These are phyloP conservation scores for Sphaeramia orbicularis DNA, from an alignment of 2,797 vertebrate species.

Conservation along the genomic window DNA sequence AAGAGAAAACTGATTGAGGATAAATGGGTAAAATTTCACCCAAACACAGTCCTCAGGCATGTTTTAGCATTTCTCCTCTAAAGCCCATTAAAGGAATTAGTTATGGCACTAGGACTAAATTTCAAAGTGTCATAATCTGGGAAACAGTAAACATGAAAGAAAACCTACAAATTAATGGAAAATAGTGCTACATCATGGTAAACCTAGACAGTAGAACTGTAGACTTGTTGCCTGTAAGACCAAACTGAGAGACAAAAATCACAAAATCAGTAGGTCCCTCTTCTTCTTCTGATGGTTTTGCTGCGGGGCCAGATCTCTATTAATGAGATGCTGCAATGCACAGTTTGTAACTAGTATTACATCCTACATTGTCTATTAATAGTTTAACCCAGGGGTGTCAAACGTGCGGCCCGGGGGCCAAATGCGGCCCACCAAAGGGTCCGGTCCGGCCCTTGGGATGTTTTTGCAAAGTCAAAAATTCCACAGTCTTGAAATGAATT, in stretches of 20 bases:
- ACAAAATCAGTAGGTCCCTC: fast-evolving
- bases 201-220: fast-evolving
- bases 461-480: too few relatives aligned
- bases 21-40: fast-evolving
- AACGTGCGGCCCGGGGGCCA: too few relatives aligned
- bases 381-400: too few relatives aligned
- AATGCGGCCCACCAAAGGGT: too few relatives aligned
- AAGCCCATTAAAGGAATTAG: fast-evolving
- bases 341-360: conserved; percentile 1
- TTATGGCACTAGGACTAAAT: fast-evolving
- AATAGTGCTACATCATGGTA: too few relatives aligned
- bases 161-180: not conserved
- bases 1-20: not conserved
- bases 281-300: conserved; percentile 11
- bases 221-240: not conserved
- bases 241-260: fast-evolving
- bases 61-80: fast-evolving
- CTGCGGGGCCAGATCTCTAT: not conserved
- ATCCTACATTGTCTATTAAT: not conserved
- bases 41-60: fast-evolving
- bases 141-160: not conserved
- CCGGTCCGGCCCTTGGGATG: too few relatives aligned
- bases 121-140: too few relatives aligned
- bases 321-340: conserved; percentile 1
- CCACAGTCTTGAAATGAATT: too few relatives aligned